Evolutionary conservation across 2,888 invertebrate genomes (phyloP), one percentile per base, ranked within the genome.

Genomic region (Agrochola circellaris): DNA sequence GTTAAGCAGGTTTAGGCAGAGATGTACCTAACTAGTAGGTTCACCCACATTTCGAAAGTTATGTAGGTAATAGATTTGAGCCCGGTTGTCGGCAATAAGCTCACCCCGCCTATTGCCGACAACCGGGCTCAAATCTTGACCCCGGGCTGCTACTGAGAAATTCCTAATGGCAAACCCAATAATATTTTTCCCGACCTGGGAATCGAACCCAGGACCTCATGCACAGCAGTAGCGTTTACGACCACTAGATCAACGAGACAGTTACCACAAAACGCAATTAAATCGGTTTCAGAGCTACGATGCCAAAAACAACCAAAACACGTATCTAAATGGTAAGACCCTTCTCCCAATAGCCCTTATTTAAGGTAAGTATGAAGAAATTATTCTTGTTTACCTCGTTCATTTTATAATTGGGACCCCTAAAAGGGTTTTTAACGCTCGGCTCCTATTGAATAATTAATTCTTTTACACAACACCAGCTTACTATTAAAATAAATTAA

Each of bases 371-470:
- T 20, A 61, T 34, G 23, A 58, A 51, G n/a, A 30, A 68, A 68
- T 60, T 58, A 42, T 15, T 60, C 54, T 42, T 45, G 54, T 68
- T 72, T 74, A 80, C 54, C 62, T 70, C 38, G 48, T 60, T 73
- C 8, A 70, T 77, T 82, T 73, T 58, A 73, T 73, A 70, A 77
- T 73, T 54, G n/a, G 20, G 48, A 61, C 8, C 61, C 48, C 61
- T 51, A 42, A 67, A 68, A 17, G 51, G 61, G 9, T 30, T 34
- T 58, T 77, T 61, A 26, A 58, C 84, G 70, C 66, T 71, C 67
- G 42, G 26, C 34, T 74, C 30, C 61, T 66, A 51, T 65, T 61
- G 45, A 51, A 66, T 70, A 75, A 73, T 62, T 54, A 67, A 75
- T 73, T 79, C 17, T 45, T 69, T 66, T 48, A 56, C 30, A 64